These are phyloP conservation scores for Ptiloglossa arizonensis DNA, from an alignment of 1,140 invertebrate genomes.

Conservation along the genomic window DNA sequence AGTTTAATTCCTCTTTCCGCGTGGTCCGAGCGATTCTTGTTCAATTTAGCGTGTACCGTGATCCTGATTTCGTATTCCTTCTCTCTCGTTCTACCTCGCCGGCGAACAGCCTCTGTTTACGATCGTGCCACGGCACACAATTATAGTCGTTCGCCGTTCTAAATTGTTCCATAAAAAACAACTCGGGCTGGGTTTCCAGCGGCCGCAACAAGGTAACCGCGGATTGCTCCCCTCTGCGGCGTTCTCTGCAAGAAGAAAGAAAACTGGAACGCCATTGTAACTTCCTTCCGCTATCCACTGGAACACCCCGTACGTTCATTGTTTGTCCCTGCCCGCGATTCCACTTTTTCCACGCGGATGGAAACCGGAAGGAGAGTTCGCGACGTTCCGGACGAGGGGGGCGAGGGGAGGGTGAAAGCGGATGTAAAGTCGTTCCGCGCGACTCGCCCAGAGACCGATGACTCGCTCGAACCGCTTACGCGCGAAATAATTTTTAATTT, in stretches of 20 bases:
- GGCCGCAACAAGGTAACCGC: too few relatives aligned
- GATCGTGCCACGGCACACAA: not conserved
- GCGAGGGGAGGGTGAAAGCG: too few relatives aligned
- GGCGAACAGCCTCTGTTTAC: not conserved
- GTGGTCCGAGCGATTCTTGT: too few relatives aligned
- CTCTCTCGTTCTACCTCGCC: too few relatives aligned
- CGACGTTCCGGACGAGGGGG: too few relatives aligned
- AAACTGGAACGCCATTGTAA: conserved; percentile 8
- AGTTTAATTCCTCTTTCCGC: too few relatives aligned
- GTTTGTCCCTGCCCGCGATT: conserved; percentile 10
- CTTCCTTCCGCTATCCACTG: not conserved
- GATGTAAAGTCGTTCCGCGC: not conserved
- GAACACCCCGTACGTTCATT: not conserved
- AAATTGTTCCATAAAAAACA: not conserved
- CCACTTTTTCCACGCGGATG: not conserved
- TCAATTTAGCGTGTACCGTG: too few relatives aligned
- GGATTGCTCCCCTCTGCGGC: too few relatives aligned
- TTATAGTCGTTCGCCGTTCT: not conserved
- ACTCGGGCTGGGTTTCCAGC: not conserved
- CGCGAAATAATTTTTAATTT: conserved; percentile 59
- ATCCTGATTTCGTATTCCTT: too few relatives aligned
- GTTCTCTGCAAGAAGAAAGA: not conserved
- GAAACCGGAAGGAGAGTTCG: not conserved
- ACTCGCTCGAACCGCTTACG: conserved; percentile 13
- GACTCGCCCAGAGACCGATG: not conserved